Evolutionary conservation across 2,797 vertebrate genomes (phyloP).

Genomic region (Diplodus sargus): DNA sequence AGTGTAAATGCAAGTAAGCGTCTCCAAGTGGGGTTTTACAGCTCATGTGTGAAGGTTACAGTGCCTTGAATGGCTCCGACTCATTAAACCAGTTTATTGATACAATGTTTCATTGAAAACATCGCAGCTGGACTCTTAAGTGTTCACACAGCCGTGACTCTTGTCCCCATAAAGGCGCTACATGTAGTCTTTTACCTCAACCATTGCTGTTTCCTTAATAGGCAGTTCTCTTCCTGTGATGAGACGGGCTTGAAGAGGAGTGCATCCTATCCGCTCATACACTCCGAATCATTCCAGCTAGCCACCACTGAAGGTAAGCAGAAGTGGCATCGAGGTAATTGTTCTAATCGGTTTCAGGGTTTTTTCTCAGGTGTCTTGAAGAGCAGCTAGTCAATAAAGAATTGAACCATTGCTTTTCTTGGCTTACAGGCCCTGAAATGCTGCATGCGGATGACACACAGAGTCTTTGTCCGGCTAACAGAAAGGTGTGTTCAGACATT

Average conservation of each 20-base stretch:
- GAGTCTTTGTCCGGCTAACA: constrained; percentile 88
- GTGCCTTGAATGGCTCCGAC: constrained; percentile 33
- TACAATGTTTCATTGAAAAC: constrained; percentile 41
- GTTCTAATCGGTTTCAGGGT: neutral
- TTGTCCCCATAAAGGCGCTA: constrained; percentile 20
- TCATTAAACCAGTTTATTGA: constrained; percentile 50
- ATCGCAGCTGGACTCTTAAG: constrained; percentile 27
- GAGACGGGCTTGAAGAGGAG: constrained; percentile 92
- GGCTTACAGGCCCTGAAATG: constrained; percentile 83
- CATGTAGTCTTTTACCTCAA: constrained; percentile 21
- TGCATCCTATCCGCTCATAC: constrained; percentile 93
- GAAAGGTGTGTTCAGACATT: constrained; percentile 87
- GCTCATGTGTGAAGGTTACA: constrained; percentile 24
- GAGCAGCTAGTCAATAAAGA: neutral
- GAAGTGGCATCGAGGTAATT: neutral
- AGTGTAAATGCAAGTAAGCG: neutral
- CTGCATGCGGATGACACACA: constrained; percentile 89
- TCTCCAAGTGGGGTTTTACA: constrained; percentile 22
- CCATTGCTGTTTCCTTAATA: constrained; percentile 67
- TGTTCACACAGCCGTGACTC: constrained; percentile 21
- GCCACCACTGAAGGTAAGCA: constrained; percentile 85
- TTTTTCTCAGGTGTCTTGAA: constrained; percentile 2
- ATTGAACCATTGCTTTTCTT: neutral
- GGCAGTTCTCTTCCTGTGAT: constrained; percentile 89
- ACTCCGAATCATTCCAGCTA: constrained; percentile 90